Evolutionary conservation across 2,888 invertebrate species (phyloP).

Genomic region (Drosophila kanekoi): DNA sequence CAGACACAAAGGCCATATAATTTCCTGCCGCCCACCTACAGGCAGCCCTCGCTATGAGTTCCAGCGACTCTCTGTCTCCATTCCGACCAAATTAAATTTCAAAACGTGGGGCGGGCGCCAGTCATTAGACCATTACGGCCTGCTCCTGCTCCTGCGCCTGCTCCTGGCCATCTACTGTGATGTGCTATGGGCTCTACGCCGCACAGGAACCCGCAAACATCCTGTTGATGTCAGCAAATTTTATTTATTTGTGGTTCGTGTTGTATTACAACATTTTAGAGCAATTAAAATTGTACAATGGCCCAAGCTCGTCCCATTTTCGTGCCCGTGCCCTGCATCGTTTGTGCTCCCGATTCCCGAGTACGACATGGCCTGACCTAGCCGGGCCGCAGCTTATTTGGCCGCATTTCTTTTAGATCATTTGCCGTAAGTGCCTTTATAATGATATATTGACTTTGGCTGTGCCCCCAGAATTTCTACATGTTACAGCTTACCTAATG

Average conservation of each 20-base stretch:
- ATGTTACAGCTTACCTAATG: slow-evolving; percentile 23
- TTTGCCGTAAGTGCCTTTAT: slow-evolving; percentile 62
- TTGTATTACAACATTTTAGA: slow-evolving; percentile 77
- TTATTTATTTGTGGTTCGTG: slow-evolving; percentile 79
- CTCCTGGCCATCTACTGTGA: slow-evolving; percentile 13
- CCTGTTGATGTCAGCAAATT: slow-evolving; percentile 79
- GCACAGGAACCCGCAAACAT: slow-evolving; percentile 73
- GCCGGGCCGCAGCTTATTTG: slow-evolving; percentile 36
- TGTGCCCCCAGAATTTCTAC: slow-evolving; percentile 17
- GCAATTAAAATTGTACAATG: slow-evolving; percentile 77
- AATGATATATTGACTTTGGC: slow-evolving; percentile 72
- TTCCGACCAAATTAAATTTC: slow-evolving; percentile 58
- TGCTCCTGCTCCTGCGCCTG: slow-evolving; percentile 13
- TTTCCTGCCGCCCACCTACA: slow-evolving; percentile 38
- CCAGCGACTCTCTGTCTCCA: slow-evolving; percentile 15
- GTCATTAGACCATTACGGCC: slow-evolving; percentile 57
- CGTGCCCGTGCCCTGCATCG: not conserved
- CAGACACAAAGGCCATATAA: slow-evolving; percentile 37
- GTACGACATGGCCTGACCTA: slow-evolving; percentile 14
- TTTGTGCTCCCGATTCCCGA: slow-evolving; percentile 14
- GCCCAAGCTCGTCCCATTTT: slow-evolving; percentile 25
- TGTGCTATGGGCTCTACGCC: slow-evolving; percentile 11
- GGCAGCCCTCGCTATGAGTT: slow-evolving; percentile 1
- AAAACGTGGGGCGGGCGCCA: slow-evolving; percentile 52
- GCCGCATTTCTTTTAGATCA: slow-evolving; percentile 53